Conservation (phyloP, 2,888 invertebrate genomes). For the Aspidapion aeneum region DNA sequence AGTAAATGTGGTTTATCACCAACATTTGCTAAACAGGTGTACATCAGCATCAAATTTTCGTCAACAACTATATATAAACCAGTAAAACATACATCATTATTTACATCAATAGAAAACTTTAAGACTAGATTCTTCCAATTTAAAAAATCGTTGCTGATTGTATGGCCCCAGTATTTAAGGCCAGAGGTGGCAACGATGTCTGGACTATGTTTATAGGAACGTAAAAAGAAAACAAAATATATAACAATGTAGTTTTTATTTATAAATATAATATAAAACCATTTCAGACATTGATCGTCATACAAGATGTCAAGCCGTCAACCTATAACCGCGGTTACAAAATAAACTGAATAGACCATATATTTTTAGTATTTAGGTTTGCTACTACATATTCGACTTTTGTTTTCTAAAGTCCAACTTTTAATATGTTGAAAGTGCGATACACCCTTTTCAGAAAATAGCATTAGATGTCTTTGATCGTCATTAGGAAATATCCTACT, state of each 20-base stretch:
- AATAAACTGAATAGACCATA: too few relatives aligned
- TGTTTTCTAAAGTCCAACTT: not conserved
- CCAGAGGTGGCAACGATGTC: conserved; percentile 41
- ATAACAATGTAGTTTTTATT: too few relatives aligned
- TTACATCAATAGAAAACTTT: conserved; percentile 44
- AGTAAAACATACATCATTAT: conserved; percentile 49
- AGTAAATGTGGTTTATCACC: conserved; percentile 28
- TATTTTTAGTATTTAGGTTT: too few relatives aligned
- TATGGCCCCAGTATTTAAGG: conserved; percentile 53
- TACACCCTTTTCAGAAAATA: conserved; percentile 8
- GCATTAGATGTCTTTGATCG: conserved; percentile 3
- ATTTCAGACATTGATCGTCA: too few relatives aligned
- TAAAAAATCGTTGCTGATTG: conserved; percentile 48
- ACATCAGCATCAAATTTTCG: conserved; percentile 42
- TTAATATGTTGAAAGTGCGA: not conserved
- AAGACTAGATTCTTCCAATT: conserved; percentile 51
- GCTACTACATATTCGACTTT: too few relatives aligned
- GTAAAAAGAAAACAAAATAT: too few relatives aligned
- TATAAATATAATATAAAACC: too few relatives aligned
- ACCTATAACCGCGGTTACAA: too few relatives aligned
- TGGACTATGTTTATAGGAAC: conserved; percentile 53
- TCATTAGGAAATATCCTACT: conserved; percentile 25
- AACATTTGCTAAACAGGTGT: conserved; percentile 47
- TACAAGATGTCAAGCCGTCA: too few relatives aligned
- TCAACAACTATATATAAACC: conserved; percentile 50